These are phyloP conservation scores for Tolmerus cingulatus DNA, from an alignment of 2,888 invertebrate species.

Conservation along the genomic window DNA sequence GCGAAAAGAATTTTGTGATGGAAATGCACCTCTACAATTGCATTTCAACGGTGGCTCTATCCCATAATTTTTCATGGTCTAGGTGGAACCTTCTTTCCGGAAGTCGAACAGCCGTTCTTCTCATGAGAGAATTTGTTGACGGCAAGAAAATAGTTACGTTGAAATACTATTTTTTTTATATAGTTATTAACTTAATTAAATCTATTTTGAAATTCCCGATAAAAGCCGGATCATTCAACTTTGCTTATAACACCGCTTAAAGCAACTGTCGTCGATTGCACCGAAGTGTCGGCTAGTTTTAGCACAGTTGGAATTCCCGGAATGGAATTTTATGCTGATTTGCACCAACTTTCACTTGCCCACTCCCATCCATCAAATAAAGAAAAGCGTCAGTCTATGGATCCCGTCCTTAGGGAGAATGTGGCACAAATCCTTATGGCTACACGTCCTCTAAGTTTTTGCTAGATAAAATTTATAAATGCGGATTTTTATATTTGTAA, in stretches of 20 bases:
- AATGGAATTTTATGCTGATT: slow-evolving; percentile 73
- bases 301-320: slow-evolving; percentile 63
- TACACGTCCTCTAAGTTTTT: slow-evolving; percentile 62
- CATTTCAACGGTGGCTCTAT: slow-evolving; percentile 76
- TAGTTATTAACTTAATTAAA: not conserved
- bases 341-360: slow-evolving; percentile 74
- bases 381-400: slow-evolving; percentile 58
- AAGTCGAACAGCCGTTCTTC: slow-evolving; percentile 60
- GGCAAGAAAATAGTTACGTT: slow-evolving; percentile 59
- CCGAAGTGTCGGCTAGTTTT: slow-evolving; percentile 79
- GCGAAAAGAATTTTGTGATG: slow-evolving; percentile 75
- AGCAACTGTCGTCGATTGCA: slow-evolving; percentile 74
- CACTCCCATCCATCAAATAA: slow-evolving; percentile 63
- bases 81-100: slow-evolving; percentile 72
- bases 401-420: slow-evolving; percentile 60
- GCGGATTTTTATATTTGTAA: not conserved
- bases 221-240: slow-evolving; percentile 61
- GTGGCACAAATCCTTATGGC: slow-evolving; percentile 59
- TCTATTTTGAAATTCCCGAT: too few species aligned
- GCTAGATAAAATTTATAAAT: slow-evolving; percentile 50
- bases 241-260: slow-evolving; percentile 73
- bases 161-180: not conserved
- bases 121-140: slow-evolving; percentile 60
- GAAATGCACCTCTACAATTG: slow-evolving; percentile 81
- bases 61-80: slow-evolving; percentile 84